These are phyloP conservation scores for Pecten maximus DNA, from an alignment of 2,888 invertebrate species.

Conservation along the genomic window DNA sequence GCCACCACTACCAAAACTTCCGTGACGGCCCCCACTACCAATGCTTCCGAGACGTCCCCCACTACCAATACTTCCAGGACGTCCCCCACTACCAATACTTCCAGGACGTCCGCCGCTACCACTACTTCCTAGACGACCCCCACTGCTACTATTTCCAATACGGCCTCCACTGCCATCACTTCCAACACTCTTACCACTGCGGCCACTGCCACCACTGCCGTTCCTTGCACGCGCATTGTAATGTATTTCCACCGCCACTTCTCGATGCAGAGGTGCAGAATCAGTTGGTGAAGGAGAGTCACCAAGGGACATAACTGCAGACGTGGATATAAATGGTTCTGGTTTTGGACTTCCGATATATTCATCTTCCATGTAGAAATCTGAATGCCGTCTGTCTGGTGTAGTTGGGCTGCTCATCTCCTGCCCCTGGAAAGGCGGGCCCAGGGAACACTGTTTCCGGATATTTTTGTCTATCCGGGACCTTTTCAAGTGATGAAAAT, in stretches of 20 bases:
- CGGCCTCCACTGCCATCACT: slow-evolving; percentile 31
- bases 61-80: slow-evolving; percentile 24
- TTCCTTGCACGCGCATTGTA: neutral
- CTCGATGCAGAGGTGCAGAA: slow-evolving; percentile 51
- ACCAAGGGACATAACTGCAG: slow-evolving; percentile 24
- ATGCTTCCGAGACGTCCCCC: neutral
- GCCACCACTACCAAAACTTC: neutral
- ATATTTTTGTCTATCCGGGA: slow-evolving; percentile 67
- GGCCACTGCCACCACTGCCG: slow-evolving; percentile 27
- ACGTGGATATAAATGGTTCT: neutral
- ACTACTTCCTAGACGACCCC: slow-evolving; percentile 55
- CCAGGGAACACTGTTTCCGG: slow-evolving; percentile 75
- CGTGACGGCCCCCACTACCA: slow-evolving; percentile 13
- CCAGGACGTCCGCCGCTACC: slow-evolving; percentile 35
- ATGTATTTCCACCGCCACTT: slow-evolving; percentile 66
- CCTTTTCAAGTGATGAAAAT: slow-evolving; percentile 77
- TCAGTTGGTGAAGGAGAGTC: slow-evolving; percentile 61
- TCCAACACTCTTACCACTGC: neutral
- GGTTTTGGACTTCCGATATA: neutral
- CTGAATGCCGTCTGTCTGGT: neutral
- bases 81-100: slow-evolving; percentile 37
- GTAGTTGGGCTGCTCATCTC: slow-evolving; percentile 5
- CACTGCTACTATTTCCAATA: slow-evolving; percentile 57
- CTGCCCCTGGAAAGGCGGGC: slow-evolving; percentile 55
- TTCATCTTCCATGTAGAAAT: neutral